phyloP scores from a whole-genome alignment of 2,797 vertebrate genomes.

The Allenopithecus nigroviridis region DNA sequence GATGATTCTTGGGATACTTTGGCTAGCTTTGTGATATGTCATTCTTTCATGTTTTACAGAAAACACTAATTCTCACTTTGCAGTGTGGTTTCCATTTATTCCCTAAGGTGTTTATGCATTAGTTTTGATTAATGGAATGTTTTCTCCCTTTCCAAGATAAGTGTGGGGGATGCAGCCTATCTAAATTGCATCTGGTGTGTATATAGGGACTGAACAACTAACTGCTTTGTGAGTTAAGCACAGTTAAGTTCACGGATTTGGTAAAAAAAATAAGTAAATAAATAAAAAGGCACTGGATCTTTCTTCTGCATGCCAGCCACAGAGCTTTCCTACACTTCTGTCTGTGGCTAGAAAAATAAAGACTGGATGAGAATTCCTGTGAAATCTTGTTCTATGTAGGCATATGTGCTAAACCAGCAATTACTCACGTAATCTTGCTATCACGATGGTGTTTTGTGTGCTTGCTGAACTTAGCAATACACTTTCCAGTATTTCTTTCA shows the following conservation, averaged over 20 bases:
- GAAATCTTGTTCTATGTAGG: conserved; percentile 7
- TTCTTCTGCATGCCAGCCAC: conserved; percentile 10
- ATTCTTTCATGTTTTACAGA: conserved; percentile 52
- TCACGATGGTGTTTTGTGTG: conserved; percentile 54
- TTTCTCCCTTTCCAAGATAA: conserved; percentile 60
- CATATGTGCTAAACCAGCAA: background rate
- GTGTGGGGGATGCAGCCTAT: conserved; percentile 31
- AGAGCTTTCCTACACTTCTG: conserved; percentile 27
- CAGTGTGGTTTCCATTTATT: conserved; percentile 43
- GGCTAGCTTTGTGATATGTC: conserved; percentile 19
- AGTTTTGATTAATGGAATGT: conserved; percentile 70
- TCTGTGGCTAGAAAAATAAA: conserved; percentile 31
- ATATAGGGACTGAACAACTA: conserved; percentile 45
- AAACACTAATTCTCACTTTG: conserved; percentile 39
- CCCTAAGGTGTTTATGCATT: conserved; percentile 57
- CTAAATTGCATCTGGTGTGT: conserved; percentile 73
- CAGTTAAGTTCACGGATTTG: conserved; percentile 65
- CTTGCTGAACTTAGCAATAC: background rate
- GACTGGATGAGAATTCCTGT: conserved; percentile 31
- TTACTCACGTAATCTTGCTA: conserved; percentile 42
- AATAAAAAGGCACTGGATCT: conserved; percentile 54
- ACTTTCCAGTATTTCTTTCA: conserved; percentile 7
- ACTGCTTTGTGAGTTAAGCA: conserved; percentile 67
- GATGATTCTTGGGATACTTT: conserved; percentile 6
- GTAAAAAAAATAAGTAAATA: conserved; percentile 71